Conservation (phyloP, 2,113 vertebrate genomes). For the Irena cyanogastra region DNA sequence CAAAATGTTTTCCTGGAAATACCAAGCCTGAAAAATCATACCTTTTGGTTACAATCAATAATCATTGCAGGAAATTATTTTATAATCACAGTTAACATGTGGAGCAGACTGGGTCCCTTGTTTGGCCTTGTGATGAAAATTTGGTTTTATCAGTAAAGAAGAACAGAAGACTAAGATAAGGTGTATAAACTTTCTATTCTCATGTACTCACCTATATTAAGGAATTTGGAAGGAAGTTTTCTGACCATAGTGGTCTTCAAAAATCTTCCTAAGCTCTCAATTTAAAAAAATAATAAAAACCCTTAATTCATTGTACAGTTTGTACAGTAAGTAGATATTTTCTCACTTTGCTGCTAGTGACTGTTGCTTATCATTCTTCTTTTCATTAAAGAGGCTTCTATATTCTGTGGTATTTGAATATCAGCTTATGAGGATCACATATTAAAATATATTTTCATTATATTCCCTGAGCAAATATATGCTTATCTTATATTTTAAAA, state of each 20-base stretch:
- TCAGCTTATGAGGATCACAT: background rate
- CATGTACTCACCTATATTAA: background rate
- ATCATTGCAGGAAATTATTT: background rate
- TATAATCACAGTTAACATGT: background rate
- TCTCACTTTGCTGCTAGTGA: background rate
- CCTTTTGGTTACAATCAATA: background rate
- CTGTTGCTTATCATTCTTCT: background rate
- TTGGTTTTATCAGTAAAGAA: background rate
- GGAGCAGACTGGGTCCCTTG: background rate
- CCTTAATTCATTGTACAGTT: conserved; percentile 20
- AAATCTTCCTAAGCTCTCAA: background rate
- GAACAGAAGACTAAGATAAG: background rate
- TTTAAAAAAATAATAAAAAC: background rate
- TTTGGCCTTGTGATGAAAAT: background rate
- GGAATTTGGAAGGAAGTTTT: background rate
- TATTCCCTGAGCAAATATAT: background rate
- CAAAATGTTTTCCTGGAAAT: background rate
- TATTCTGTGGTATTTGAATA: background rate
- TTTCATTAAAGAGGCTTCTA: background rate
- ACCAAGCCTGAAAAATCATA: background rate
- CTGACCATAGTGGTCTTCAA: background rate
- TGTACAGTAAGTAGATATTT: background rate
- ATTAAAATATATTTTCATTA: background rate
- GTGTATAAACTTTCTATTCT: background rate
- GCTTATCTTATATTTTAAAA: background rate